Percentiles rank a stretch among this genome's conserved stretches.
Evolutionary conservation across 2,888 invertebrate genomes (phyloP).

Genomic region (Hedya salicella): DNA sequence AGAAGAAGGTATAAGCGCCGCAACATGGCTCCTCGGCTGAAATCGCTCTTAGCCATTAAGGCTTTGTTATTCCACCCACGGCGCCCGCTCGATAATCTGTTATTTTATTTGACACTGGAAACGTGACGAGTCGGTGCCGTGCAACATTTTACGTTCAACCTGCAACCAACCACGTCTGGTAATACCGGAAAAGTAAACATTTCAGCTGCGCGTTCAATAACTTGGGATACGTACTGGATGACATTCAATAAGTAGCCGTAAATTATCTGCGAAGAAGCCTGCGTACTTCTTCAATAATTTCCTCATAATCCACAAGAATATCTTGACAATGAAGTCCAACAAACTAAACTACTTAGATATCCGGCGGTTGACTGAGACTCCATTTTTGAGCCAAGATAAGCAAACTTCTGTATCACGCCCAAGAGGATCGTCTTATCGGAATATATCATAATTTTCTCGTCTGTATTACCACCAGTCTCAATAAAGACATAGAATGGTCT

Average conservation of each 20-base stretch:
- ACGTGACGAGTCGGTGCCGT: constrained; percentile 59
- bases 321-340: not conserved
- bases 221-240: not conserved
- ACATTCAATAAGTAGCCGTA: constrained; percentile 11
- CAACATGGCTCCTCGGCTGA: constrained; percentile 56
- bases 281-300: not conserved
- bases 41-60: constrained; percentile 60
- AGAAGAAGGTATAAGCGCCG: constrained; percentile 50
- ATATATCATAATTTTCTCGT: constrained; percentile 33
- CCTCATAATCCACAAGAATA: not conserved
- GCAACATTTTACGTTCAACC: constrained; percentile 59
- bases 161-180: constrained; percentile 37
- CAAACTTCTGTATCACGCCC: constrained; percentile 31
- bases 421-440: constrained; percentile 17
- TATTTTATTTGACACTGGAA: constrained; percentile 67
- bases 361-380: constrained; percentile 3
- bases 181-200: constrained; percentile 36
- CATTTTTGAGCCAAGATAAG: constrained; percentile 32
- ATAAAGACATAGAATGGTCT: not conserved
- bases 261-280: not conserved
- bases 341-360: not conserved
- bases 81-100: constrained; percentile 66
- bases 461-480: constrained; percentile 21
- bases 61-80: constrained; percentile 64
- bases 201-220: constrained; percentile 18